Evolutionary conservation across 2,797 vertebrate species (phyloP).

Genomic region (Arctocebus calabarensis): DNA sequence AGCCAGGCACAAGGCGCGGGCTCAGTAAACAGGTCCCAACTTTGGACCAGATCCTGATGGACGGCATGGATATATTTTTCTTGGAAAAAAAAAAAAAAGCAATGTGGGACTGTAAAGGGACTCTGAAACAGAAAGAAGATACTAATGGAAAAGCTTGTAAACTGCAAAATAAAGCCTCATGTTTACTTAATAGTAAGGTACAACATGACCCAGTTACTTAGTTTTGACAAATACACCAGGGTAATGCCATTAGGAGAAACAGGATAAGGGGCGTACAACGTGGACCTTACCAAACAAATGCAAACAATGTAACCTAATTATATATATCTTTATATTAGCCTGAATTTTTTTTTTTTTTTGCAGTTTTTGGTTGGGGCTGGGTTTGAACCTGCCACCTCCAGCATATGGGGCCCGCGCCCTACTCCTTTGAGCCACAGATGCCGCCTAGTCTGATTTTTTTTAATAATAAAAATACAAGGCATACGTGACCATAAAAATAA

Average conservation of each 20-base stretch:
- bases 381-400: no score
- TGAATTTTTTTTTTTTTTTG: no score
- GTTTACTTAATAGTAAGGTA: neutral
- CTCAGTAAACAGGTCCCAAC: neutral
- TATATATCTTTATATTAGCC: no score
- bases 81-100: no score
- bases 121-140: neutral
- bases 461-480: no score
- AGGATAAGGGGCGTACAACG: fast-evolving
- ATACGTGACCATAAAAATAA: no score
- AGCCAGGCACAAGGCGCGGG: neutral
- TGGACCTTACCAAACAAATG: no score
- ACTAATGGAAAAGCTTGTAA: neutral
- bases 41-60: neutral
- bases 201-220: neutral
- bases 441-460: no score
- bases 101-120: neutral
- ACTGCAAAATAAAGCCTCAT: neutral
- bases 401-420: no score
- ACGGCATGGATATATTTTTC: neutral
- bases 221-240: neutral
- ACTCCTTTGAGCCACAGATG: no score
- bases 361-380: no score
- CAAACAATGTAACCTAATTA: no score
- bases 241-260: fast-evolving